phyloP scores from a whole-genome alignment of 1,140 invertebrate genomes.

The Drosophila seguyi region DNA sequence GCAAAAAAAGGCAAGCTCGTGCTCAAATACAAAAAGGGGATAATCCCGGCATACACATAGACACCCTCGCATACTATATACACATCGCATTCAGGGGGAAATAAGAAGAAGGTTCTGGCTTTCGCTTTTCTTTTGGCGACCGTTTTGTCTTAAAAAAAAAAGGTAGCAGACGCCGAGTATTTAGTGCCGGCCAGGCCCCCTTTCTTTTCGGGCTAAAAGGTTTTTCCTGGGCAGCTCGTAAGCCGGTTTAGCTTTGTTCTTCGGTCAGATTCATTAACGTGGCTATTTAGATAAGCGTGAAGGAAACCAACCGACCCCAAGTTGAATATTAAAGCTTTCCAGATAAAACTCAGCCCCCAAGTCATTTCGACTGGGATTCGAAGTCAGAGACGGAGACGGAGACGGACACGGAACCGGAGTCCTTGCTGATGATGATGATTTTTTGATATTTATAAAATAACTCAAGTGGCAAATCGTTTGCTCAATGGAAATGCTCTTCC shows the following conservation, averaged over 20 bases:
- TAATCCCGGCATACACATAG: slow-evolving; percentile 67
- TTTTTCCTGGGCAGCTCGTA: slow-evolving; percentile 54
- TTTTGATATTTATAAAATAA: slow-evolving; percentile 81
- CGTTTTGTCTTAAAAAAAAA: slow-evolving; percentile 60
- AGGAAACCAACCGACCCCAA: slow-evolving; percentile 35
- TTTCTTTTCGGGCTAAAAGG: slow-evolving; percentile 62
- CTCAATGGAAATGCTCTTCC: slow-evolving; percentile 78
- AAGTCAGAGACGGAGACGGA: slow-evolving; percentile 15
- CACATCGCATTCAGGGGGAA: slow-evolving; percentile 26
- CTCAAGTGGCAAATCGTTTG: slow-evolving; percentile 85
- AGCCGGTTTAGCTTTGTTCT: slow-evolving; percentile 72
- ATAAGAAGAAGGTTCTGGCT: slow-evolving; percentile 66
- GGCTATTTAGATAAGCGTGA: slow-evolving; percentile 81
- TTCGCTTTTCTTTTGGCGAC: slow-evolving; percentile 46
- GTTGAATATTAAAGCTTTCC: slow-evolving; percentile 64
- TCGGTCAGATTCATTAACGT: slow-evolving; percentile 82
- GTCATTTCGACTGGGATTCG: slow-evolving; percentile 20
- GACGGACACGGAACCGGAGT: slow-evolving; percentile 5
- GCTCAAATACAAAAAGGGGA: slow-evolving; percentile 77
- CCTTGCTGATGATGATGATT: slow-evolving; percentile 61
- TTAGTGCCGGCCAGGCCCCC: slow-evolving; percentile 57
- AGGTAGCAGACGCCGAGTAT: slow-evolving; percentile 67
- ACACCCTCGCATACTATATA: slow-evolving; percentile 24
- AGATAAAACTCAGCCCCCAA: slow-evolving; percentile 27
- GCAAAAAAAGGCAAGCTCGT: slow-evolving; percentile 56